phyloP scores from a whole-genome alignment of 1,140 invertebrate genomes.

The Medauroidea extradentata region DNA sequence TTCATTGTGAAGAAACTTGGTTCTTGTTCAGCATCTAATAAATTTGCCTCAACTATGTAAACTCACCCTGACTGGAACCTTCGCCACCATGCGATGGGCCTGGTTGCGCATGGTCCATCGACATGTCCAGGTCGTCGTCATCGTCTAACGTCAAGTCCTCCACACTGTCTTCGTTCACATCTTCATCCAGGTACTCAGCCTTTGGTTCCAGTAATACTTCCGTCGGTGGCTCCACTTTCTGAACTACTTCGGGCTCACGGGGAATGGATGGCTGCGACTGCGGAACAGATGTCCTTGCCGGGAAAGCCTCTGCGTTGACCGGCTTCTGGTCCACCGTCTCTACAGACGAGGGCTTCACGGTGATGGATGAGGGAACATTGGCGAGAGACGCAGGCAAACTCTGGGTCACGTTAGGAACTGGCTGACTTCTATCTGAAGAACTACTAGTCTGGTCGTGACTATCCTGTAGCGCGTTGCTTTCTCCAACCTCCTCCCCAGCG shows the following conservation, averaged over 20 bases:
- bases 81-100: slow-evolving; percentile 52
- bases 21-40: neutral
- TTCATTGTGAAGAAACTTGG: neutral
- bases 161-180: slow-evolving; percentile 64
- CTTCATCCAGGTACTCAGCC: slow-evolving; percentile 68
- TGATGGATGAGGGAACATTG: neutral
- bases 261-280: neutral
- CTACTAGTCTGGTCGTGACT: slow-evolving; percentile 4
- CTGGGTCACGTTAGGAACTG: no score
- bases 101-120: slow-evolving; percentile 51
- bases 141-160: slow-evolving; percentile 79
- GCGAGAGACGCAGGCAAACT: neutral
- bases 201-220: slow-evolving; percentile 66
- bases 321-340: no score
- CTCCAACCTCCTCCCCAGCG: slow-evolving; percentile 20
- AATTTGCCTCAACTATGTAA: neutral
- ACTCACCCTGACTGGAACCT: slow-evolving; percentile 46
- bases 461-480: neutral
- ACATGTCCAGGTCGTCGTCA: slow-evolving; percentile 53
- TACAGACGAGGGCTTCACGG: neutral
- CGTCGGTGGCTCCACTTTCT: slow-evolving; percentile 31
- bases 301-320: no score
- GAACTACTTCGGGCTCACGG: slow-evolving; percentile 7
- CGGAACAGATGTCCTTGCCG: no score
- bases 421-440: neutral